Conservation (phyloP, 2,113 vertebrate species). For the Polypterus senegalus region DNA sequence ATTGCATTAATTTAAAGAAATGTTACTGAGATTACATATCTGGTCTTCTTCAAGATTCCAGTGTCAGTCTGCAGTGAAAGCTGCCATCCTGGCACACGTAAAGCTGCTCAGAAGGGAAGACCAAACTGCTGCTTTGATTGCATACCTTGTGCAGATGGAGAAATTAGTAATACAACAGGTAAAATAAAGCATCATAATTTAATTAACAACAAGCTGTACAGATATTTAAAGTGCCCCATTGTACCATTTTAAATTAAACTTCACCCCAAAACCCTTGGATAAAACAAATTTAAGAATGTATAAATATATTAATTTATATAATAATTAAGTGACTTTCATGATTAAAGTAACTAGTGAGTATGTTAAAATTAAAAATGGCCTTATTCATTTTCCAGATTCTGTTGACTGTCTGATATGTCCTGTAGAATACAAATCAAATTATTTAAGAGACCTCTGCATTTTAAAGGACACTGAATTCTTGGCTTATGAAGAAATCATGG, state of each 20-base stretch:
- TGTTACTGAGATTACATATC: not conserved
- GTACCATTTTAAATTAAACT: not conserved
- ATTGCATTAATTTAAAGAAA: no score
- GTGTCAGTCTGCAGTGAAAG: conserved; percentile 36
- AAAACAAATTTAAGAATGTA: not conserved
- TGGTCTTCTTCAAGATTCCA: conserved; percentile 32
- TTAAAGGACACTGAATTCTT: conserved; percentile 23
- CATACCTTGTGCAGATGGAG: conserved; percentile 29
- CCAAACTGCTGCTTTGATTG: conserved; percentile 35
- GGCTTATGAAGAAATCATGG: conserved; percentile 21
- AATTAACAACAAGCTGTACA: not conserved
- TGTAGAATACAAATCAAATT: conserved; percentile 26
- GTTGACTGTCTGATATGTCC: conserved; percentile 27
- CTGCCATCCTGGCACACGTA: conserved; percentile 45
- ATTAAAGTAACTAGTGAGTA: no score
- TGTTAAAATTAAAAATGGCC: not conserved
- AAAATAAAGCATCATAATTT: not conserved
- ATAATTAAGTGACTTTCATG: not conserved
- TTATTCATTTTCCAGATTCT: conserved; percentile 20
- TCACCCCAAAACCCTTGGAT: not conserved
- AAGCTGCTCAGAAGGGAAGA: conserved; percentile 38
- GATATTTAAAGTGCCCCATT: not conserved
- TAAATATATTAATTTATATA: not conserved
- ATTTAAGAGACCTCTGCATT: conserved; percentile 17
- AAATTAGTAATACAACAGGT: conserved; percentile 45